phyloP scores from a whole-genome alignment of 37 sponge, comb jelly and placozoan species.

The Bolinopsis microptera region DNA sequence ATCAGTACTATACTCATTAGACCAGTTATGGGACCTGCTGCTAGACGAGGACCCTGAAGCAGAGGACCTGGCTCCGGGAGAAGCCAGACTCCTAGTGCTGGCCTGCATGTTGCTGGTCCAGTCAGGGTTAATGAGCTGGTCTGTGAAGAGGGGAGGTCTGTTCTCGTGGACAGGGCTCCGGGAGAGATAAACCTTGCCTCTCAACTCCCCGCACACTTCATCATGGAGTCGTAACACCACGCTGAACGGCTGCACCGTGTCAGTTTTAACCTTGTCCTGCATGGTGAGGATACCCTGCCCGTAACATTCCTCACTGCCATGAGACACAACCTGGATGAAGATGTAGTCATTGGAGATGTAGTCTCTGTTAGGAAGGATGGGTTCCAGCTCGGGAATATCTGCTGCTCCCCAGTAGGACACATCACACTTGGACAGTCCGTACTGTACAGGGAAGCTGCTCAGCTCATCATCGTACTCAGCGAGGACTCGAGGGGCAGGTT shows the following conservation, averaged over 20 bases:
- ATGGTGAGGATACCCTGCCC: neutral
- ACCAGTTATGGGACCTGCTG: neutral
- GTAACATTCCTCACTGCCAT: neutral
- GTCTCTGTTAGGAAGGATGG: constrained; percentile 9
- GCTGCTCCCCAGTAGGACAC: neutral
- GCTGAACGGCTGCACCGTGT: neutral
- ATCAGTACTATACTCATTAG: neutral
- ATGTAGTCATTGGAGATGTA: constrained; percentile 22
- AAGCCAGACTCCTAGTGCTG: neutral
- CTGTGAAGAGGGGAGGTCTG: neutral
- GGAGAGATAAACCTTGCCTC: constrained; percentile 8
- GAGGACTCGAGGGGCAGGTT: neutral
- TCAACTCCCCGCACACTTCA: constrained; percentile 10
- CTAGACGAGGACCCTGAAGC: neutral
- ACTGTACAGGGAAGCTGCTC: neutral
- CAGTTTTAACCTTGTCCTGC: neutral
- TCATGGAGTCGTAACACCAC: neutral
- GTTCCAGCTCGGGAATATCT: neutral
- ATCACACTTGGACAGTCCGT: neutral
- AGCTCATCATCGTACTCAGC: constrained; percentile 1
- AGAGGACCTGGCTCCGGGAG: neutral
- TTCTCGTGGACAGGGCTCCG: neutral
- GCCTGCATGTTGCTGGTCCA: neutral
- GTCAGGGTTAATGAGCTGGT: neutral
- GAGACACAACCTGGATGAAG: constrained; percentile 13